Base-by-base conservation (phyloP, 2,113 vertebrate species). In the Oceanites oceanicus region DNA sequence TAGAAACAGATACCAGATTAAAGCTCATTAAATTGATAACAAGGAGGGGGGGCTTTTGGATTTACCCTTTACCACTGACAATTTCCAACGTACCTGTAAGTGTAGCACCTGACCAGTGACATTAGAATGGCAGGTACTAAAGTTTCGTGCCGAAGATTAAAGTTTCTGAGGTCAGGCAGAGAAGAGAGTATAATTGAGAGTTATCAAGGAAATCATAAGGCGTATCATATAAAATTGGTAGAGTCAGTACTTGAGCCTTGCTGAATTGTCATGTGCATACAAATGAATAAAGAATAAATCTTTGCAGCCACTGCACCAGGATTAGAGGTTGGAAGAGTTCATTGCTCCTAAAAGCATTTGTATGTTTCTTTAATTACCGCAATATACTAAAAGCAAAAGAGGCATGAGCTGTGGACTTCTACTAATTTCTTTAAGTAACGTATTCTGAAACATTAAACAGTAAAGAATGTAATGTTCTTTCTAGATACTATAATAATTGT, bases 181-280 rank as follows among this genome's bases (percentile, higher is more conserved):
- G 58, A 94, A 78, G 45, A 93, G 42, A 88, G 44, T 11, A 6
- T 95, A 97, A 96, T 30, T 94, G 68, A 93, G 65, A 94, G 44
- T 91, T 95, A 93, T 91, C 86, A 92, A 89, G 83, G 84, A 95
- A 88, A 92, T 94, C 96, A 89, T 96, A 82, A 94, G 53, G 88
- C 80, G 30, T 94, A 91, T 96, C 21, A 23, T 95, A 86, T 85
- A 92, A 97, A 96, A 94, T 77, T 47, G 36, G 34, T 45, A 36
- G 82, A 96, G 62, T 72, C 68, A 44, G 86, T 94, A 87, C 66
- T 85, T 87, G 53, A 92, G 86, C 86, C 80, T 94, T 78, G 44
- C 83, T 79, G 88, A 92, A 89, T 49, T 91, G 10, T 81, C 73
- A 13, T 79, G 32, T 90, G 94, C 95, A 96, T 96, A 87, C 56